Evolutionary conservation across 2,888 invertebrate species (phyloP).

Genomic region (Diaphora mendica): DNA sequence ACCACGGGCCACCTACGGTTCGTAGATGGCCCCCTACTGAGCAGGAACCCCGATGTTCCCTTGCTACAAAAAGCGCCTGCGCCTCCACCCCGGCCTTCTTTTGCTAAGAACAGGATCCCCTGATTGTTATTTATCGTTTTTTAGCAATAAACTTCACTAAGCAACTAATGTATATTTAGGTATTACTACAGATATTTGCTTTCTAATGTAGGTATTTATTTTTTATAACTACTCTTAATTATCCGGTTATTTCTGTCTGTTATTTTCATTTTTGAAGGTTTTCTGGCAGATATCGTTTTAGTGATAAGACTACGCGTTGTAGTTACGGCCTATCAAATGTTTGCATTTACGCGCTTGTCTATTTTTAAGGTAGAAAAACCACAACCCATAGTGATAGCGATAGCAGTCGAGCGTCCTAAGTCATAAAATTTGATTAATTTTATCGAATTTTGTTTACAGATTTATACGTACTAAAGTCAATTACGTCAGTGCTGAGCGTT

Average conservation of each 20-base stretch:
- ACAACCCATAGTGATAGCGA: background rate
- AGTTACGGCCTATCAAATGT: background rate
- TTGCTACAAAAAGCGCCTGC: too few species aligned
- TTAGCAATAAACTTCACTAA: background rate
- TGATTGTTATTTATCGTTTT: background rate
- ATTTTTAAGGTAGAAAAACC: background rate
- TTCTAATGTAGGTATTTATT: background rate
- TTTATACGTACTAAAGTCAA: slow-evolving; percentile 68
- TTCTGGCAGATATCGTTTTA: background rate
- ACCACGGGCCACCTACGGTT: too few species aligned
- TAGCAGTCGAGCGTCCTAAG: background rate
- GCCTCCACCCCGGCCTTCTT: too few species aligned
- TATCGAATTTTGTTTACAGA: slow-evolving; percentile 56
- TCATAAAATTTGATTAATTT: background rate
- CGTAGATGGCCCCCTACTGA: too few species aligned
- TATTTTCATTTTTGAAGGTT: background rate
- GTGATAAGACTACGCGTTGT: background rate
- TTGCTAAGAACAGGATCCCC: background rate
- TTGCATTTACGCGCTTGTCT: background rate
- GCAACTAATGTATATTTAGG: background rate
- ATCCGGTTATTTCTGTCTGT: background rate
- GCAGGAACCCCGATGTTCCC: too few species aligned
- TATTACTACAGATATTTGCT: background rate
- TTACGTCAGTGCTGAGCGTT: slow-evolving; percentile 67
- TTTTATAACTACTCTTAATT: background rate